Base-by-base conservation (phyloP, 2,113 vertebrate genomes). In the Eulacestoma nigropectus region DNA sequence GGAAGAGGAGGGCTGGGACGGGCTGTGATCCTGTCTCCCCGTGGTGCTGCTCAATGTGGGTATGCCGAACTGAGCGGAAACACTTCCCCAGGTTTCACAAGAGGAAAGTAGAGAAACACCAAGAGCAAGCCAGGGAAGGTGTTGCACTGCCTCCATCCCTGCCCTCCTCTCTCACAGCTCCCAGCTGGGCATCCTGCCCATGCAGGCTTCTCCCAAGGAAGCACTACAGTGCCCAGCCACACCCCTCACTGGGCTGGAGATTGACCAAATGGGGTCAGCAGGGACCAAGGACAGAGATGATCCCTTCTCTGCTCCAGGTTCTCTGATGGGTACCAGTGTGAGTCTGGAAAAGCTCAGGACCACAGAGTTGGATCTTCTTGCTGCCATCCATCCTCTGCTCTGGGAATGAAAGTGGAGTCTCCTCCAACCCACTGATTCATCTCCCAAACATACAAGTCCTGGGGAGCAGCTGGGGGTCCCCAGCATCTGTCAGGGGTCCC, bases 21-120 rank as follows among this genome's bases (percentile, higher is more conserved):
- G 60, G 59, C 35, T 44, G 46, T 1, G 32, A 80, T 60, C 33
- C 35, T 2, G 1, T 67, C 4, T 59, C 39, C 37, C 75, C 68
- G 14, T 1, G 14, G 46, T 7, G 14, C 83, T 76, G 32, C 62
- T 88, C 49, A 10, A 1, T 0, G 3, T 2, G 1, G 35, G 32
- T 47, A 39, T 1, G 2, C 30, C 0, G 6, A 86, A 85, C 4
- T 1, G 47, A 75, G 65, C 29, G 75, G 77, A 81, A 91, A 67
- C 3, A 1, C 22, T 32, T 76, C 6, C 23, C 39, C 0, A 0
- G 16, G 35, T 35, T 82, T 87, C 62, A 41, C 60, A 35, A 44
- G 60, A 37, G 26, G 27, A 23, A 70, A 64, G 26, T 0, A n/a
- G 46, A 53, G 65, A 41, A 87, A 67, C 0, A 0, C 17, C 0